Base-by-base conservation (phyloP, 2,797 vertebrate genomes). In the Pseudochirops corinnae region DNA sequence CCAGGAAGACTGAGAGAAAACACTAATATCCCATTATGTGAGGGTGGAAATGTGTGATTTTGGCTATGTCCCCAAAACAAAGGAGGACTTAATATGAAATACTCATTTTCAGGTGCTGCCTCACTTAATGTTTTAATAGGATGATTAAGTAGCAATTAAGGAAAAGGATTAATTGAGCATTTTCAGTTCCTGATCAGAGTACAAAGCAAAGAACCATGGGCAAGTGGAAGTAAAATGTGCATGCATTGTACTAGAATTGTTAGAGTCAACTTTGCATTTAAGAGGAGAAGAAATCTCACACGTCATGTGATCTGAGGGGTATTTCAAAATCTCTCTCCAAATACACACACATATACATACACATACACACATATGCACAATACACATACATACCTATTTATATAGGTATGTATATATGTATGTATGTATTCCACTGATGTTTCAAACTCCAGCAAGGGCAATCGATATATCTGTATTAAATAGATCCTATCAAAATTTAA, bases 31-130 rank as follows among this genome's bases (percentile, higher is more conserved):
- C 53, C 62, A 87, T 94, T 95, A 53, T 94, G 18, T 90, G 50
- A 94, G 33, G 33, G 46, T 96, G 93, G 46, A 94, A 91, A 96
- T 92, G 56, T 97, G 74, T 93, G 92, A 39, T 97, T 96, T 92
- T 26, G 53, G 58, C 90, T 91, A 94, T 93, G 60, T 90, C 55
- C n/a, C 50, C 21, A 93, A 52, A 57, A 74, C 92, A 67, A 93
- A 55, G 26, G 50, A 62, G 56, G 14, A 91, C 67, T 92, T 93
- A 55, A 91, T 39, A 56, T 50, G 33, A 31, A 90, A 87, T 14
- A 52, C 0, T 50, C 14, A 56, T 55, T 39, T 52, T 55, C 55
- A 74, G 18, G 14, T 53, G n/a, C 7, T n/a, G 53, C 11, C 92
- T 91, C 90, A 29, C 58, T 57, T 94, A 60, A 57, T 92, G 33